phyloP scores from a whole-genome alignment of 2,797 vertebrate species.

The Capromys pilorides region DNA sequence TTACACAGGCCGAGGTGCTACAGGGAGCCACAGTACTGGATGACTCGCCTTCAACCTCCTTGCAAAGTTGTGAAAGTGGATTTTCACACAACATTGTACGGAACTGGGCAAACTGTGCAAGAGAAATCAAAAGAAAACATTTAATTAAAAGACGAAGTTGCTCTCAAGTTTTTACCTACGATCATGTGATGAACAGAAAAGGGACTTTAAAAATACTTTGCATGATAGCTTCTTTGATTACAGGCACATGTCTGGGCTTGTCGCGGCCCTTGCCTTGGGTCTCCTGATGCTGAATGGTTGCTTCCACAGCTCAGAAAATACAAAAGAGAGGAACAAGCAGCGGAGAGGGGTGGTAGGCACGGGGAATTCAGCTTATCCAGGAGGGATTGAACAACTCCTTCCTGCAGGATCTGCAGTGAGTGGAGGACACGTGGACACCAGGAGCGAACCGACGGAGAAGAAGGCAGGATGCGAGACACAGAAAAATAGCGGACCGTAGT shows the following conservation, averaged over 20 bases:
- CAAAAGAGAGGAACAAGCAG: background rate
- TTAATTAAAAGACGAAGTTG: background rate
- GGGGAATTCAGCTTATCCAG: background rate
- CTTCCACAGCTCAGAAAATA: background rate
- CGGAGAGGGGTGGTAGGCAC: background rate
- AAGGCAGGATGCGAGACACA: background rate
- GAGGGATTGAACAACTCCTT: background rate
- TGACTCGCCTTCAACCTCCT: background rate
- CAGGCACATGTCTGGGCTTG: background rate
- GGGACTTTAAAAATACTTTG: background rate
- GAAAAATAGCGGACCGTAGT: background rate
- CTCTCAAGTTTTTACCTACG: background rate
- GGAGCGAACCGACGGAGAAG: background rate
- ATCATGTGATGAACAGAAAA: background rate
- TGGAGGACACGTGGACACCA: background rate
- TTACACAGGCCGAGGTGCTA: background rate
- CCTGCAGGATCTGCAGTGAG: background rate
- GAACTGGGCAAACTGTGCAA: background rate
- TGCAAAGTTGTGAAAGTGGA: background rate
- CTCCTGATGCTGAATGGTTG: background rate
- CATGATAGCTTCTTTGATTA: background rate
- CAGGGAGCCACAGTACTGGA: background rate
- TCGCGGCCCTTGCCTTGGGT: background rate
- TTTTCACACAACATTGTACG: background rate
- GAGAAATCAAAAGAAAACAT: background rate